phyloP scores from a whole-genome alignment of 1,140 invertebrate species.

The Conus betulinus region DNA sequence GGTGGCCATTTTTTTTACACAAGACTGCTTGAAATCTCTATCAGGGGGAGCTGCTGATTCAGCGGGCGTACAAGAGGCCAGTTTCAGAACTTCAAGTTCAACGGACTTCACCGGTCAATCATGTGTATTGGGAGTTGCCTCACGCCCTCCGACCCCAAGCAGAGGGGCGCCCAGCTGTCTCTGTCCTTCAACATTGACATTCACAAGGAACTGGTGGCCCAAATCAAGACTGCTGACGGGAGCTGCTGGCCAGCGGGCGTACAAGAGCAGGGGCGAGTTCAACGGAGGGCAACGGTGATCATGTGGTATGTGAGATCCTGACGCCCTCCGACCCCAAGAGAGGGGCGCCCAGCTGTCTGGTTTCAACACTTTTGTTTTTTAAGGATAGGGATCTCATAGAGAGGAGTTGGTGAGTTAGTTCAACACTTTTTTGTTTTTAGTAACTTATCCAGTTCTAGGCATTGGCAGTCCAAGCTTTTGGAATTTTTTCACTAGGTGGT shows the following conservation, averaged over 20 bases:
- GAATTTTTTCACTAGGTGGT: too few relatives aligned
- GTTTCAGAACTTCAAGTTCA: too few relatives aligned
- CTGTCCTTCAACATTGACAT: constrained; percentile 74
- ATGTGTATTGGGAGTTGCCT: constrained; percentile 75
- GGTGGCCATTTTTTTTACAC: too few relatives aligned
- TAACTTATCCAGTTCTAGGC: too few relatives aligned
- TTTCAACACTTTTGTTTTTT: too few relatives aligned
- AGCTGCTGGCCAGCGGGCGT: constrained; percentile 72
- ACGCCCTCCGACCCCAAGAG: constrained; percentile 78
- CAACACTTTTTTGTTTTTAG: too few relatives aligned
- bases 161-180: constrained; percentile 80
- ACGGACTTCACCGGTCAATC: too few relatives aligned
- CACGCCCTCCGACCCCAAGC: constrained; percentile 78
- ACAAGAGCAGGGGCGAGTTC: too few relatives aligned
- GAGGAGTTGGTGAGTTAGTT: too few relatives aligned
- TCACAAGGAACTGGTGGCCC: constrained; percentile 74
- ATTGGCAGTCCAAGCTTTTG: too few relatives aligned
- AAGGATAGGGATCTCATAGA: too few relatives aligned
- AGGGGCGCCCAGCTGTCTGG: constrained; percentile 80
- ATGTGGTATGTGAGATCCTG: constrained; percentile 75
- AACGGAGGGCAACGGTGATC: constrained; percentile 20
- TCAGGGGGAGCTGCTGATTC: constrained; percentile 24
- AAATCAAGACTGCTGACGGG: constrained; percentile 79
- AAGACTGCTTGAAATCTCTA: too few relatives aligned
- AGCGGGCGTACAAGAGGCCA: not conserved